Conservation (phyloP, 2,113 vertebrate species). For the Cyphomyrus plagiostoma region DNA sequence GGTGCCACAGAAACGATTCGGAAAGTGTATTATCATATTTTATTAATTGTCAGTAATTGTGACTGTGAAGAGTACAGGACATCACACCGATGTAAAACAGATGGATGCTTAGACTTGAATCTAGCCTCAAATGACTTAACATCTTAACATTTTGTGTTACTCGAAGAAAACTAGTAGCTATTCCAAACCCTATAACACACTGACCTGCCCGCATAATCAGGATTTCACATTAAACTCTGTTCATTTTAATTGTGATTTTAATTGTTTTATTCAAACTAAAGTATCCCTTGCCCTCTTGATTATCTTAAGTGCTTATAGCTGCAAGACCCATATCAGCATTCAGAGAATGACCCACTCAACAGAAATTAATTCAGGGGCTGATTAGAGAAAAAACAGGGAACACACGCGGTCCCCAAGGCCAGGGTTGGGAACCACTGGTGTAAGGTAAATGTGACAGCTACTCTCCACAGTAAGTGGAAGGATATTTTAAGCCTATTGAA, state of each 20-base stretch:
- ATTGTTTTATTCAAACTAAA: slow-evolving; percentile 5
- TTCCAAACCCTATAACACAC: background rate
- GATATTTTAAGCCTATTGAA: background rate
- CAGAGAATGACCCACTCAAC: background rate
- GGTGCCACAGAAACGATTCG: background rate
- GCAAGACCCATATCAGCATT: slow-evolving; percentile 5
- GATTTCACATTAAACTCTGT: background rate
- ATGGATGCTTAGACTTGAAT: background rate
- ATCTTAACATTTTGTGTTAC: background rate
- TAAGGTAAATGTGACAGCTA: background rate
- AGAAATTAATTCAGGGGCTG: slow-evolving; percentile 1
- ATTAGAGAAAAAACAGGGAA: background rate
- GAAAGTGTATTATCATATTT: background rate
- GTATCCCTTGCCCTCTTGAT: background rate
- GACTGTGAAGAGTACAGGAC: background rate
- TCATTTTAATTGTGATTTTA: background rate
- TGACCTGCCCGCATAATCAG: background rate
- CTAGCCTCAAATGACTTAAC: background rate
- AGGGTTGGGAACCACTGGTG: background rate
- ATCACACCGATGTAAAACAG: background rate
- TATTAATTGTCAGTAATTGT: background rate
- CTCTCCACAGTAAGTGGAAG: background rate
- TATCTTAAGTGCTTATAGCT: slow-evolving; percentile 7
- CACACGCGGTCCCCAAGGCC: background rate
- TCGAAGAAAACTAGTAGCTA: background rate